A percentile compares a stretch with the other conserved stretches of the same genome.
Evolutionary conservation across 2,888 invertebrate genomes (phyloP).

Genomic region (Amphipyra tragopoginis): DNA sequence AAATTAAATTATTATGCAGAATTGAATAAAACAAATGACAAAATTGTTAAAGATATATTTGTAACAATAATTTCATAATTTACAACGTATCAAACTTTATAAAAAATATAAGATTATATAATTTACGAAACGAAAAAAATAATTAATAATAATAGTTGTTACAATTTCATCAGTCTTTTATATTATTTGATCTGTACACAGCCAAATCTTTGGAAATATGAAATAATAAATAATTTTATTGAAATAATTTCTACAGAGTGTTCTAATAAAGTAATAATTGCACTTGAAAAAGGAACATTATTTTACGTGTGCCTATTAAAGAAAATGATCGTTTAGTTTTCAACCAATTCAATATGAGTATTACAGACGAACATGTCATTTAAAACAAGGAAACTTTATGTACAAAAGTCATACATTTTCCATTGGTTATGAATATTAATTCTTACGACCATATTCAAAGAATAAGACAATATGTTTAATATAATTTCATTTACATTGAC

Average conservation of each 20-base stretch:
- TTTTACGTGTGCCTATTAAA: constrained; percentile 8
- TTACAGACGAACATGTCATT: constrained; percentile 24
- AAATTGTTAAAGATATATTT: constrained; percentile 66
- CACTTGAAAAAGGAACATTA: constrained; percentile 38
- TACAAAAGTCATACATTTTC: constrained; percentile 13
- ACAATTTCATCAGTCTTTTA: constrained; percentile 79
- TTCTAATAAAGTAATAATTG: constrained; percentile 44
- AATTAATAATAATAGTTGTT: constrained; percentile 66
- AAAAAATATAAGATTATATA: constrained; percentile 64
- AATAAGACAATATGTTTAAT: background rate
- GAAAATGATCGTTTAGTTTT: background rate
- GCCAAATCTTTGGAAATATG: constrained; percentile 84
- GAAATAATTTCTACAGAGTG: constrained; percentile 42
- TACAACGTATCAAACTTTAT: constrained; percentile 63
- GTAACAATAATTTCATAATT: constrained; percentile 67
- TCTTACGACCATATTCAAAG: constrained; percentile 1
- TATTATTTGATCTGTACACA: constrained; percentile 75
- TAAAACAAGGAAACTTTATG: constrained; percentile 19
- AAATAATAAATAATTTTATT: constrained; percentile 55
- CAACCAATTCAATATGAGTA: constrained; percentile 37
- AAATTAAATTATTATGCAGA: background rate
- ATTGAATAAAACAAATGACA: constrained; percentile 36
- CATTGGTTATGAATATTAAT: background rate
- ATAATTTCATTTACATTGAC: background rate
- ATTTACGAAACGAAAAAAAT: constrained; percentile 64